Conservation (phyloP, 2,113 vertebrate genomes). For the Prunella fulvescens region DNA sequence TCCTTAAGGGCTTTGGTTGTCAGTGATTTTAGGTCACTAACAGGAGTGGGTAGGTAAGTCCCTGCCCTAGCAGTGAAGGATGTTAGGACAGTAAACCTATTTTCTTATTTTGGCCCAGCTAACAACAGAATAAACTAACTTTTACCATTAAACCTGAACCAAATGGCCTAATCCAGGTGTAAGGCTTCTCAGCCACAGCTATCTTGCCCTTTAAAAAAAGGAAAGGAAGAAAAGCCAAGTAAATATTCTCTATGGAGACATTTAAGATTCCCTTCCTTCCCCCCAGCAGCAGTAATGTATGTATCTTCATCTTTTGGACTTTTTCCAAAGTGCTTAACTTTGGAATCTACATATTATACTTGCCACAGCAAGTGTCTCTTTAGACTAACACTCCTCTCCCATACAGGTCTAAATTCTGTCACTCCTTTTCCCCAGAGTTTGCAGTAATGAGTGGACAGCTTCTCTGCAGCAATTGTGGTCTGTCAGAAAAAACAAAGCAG, state of each 20-base stretch:
- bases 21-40: background rate
- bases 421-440: constrained; percentile 40
- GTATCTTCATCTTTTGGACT: constrained; percentile 44
- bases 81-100: background rate
- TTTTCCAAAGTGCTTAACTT: constrained; percentile 50
- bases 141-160: background rate
- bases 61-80: background rate
- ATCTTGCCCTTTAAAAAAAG: background rate
- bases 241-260: constrained; percentile 11
- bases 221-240: background rate
- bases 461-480: constrained; percentile 56
- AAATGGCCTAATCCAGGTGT: background rate
- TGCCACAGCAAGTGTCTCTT: constrained; percentile 53
- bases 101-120: background rate
- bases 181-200: background rate
- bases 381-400: background rate
- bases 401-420: background rate
- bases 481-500: constrained; percentile 52
- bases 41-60: background rate
- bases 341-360: constrained; percentile 38
- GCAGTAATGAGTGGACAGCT: constrained; percentile 38
- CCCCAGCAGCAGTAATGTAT: constrained; percentile 27
- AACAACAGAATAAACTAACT: background rate
- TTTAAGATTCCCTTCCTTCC: constrained; percentile 25
- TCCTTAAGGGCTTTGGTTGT: background rate